These are phyloP conservation scores for Zoanthus solanderi DNA, from an alignment of 92 coral and sea anemone genomes.

Conservation along the genomic window DNA sequence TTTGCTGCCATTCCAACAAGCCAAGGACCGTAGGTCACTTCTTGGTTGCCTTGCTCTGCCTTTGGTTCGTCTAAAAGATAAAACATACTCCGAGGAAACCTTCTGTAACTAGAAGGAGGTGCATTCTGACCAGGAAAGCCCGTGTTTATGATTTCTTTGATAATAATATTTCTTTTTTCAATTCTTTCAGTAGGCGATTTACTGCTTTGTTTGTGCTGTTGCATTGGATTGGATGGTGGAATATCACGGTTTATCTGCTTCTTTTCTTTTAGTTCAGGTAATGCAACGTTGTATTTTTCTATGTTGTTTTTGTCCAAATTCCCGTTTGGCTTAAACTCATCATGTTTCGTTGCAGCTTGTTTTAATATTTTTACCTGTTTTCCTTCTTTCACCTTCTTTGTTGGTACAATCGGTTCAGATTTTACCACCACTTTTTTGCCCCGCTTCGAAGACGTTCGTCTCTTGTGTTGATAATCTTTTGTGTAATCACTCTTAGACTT, in stretches of 20 bases:
- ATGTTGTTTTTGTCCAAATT: not conserved
- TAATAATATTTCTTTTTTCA: constrained; percentile 69
- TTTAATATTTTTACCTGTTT: too few relatives aligned
- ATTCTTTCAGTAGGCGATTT: constrained; percentile 58
- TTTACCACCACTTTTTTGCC: not conserved
- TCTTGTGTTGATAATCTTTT: not conserved
- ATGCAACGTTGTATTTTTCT: not conserved
- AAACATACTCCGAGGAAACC: constrained; percentile 91
- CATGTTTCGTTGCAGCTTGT: not conserved
- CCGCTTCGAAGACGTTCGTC: not conserved
- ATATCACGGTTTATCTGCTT: not conserved
- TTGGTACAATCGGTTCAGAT: not conserved
- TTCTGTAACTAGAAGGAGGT: constrained; percentile 68
- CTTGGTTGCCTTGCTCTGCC: constrained; percentile 30
- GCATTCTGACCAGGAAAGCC: constrained; percentile 81
- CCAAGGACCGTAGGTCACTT: constrained; percentile 71
- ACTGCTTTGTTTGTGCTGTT: not conserved
- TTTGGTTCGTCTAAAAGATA: constrained; percentile 70
- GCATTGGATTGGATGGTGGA: not conserved
- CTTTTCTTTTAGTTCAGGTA: not conserved
- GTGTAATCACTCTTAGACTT: not conserved
- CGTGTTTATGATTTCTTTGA: constrained; percentile 92
- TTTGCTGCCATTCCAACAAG: constrained; percentile 76
- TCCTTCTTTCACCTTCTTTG: not conserved
- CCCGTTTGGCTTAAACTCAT: not conserved